phyloP scores from a whole-genome alignment of 2,888 invertebrate genomes.

The Archips crataeganus region DNA sequence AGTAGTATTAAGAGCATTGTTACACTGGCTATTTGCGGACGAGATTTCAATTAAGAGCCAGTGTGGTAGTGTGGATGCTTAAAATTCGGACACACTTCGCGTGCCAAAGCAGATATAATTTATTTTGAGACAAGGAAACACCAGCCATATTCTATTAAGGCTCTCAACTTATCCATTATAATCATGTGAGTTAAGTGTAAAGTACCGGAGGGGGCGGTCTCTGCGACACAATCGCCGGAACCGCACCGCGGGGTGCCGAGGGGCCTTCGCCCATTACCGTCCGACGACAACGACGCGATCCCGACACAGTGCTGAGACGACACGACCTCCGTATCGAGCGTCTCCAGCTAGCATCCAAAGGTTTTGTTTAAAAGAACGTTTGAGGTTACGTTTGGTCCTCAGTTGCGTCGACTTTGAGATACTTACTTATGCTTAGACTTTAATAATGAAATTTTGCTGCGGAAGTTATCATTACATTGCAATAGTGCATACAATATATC shows the following conservation, averaged over 20 bases:
- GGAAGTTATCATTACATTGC: no score
- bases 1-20: no score
- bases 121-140: constrained; percentile 8
- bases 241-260: constrained; percentile 67
- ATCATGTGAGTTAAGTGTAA: constrained; percentile 36
- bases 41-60: no score
- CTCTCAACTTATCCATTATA: constrained; percentile 30
- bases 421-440: no score
- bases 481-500: no score
- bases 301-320: constrained; percentile 45
- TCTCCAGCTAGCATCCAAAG: neutral
- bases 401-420: no score
- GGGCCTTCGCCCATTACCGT: constrained; percentile 45
- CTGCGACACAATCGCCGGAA: constrained; percentile 75
- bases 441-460: no score
- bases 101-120: neutral
- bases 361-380: no score
- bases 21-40: no score
- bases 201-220: constrained; percentile 61
- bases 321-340: constrained; percentile 52
- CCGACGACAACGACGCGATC: constrained; percentile 26
- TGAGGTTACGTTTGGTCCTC: no score
- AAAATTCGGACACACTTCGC: no score
- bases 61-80: no score
- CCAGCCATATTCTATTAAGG: constrained; percentile 30